A percentile compares a stretch with the other conserved stretches of the same genome.
These are phyloP conservation scores for Abramis brama DNA, from an alignment of 2,113 vertebrate species.

Conservation along the genomic window DNA sequence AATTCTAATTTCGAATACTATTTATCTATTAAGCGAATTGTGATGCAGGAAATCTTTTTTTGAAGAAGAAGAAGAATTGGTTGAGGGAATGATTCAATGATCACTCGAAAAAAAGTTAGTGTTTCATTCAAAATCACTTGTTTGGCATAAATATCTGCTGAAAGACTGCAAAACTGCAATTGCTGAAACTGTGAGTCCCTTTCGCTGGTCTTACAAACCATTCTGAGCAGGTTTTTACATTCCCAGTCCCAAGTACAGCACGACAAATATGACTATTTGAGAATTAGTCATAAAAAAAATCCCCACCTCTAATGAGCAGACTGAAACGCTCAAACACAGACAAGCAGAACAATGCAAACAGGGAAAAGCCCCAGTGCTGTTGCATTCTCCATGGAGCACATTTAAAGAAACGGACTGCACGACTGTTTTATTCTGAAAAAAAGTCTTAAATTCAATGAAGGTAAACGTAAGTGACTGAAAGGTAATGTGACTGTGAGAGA, in stretches of 20 bases:
- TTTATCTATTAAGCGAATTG: no score
- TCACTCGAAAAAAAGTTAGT: no score
- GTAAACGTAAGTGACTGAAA: background rate
- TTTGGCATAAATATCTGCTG: no score
- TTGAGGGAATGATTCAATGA: no score
- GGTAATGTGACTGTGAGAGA: background rate
- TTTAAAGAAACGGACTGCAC: background rate
- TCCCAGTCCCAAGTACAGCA: background rate
- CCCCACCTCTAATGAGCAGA: background rate
- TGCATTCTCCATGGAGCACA: background rate
- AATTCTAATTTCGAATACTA: no score
- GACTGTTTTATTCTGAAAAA: background rate
- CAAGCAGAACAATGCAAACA: background rate
- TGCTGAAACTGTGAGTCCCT: slow-evolving; percentile 36
- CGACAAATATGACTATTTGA: no score
- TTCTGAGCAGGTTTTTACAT: background rate
- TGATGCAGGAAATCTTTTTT: no score
- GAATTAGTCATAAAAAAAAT: background rate
- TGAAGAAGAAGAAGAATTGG: no score
- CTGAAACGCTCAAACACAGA: background rate
- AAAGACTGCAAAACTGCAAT: no score
- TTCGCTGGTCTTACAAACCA: background rate
- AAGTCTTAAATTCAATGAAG: background rate
- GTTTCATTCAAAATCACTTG: no score
- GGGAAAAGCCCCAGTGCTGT: background rate